A percentile compares a stretch with the other conserved stretches of the same genome.
Evolutionary conservation across 2,113 vertebrate species (phyloP).

Genomic region (Actenoides hombroni): DNA sequence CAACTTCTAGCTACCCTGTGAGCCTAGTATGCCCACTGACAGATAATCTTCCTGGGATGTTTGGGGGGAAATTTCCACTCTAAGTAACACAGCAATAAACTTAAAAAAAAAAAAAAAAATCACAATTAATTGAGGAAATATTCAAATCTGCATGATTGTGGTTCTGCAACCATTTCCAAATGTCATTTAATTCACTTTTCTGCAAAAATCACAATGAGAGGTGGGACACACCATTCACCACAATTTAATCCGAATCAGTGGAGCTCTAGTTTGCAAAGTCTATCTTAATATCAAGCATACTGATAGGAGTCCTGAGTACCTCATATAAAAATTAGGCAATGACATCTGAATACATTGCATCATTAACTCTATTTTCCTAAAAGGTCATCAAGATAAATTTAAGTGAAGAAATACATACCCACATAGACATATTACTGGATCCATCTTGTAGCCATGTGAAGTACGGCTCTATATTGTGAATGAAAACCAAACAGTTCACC

Average conservation of each 20-base stretch:
- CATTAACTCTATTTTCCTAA: neutral
- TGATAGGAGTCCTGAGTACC: neutral
- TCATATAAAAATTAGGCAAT: neutral
- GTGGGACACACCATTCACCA: neutral
- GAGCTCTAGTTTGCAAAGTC: neutral
- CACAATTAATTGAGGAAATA: neutral
- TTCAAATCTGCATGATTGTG: neutral
- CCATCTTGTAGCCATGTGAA: neutral
- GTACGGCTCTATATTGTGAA: neutral
- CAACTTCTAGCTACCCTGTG: neutral
- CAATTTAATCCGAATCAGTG: neutral
- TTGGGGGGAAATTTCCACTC: neutral
- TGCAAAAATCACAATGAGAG: neutral
- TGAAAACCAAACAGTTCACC: neutral
- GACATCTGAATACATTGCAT: neutral
- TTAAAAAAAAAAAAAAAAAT: neutral
- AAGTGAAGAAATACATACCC: neutral
- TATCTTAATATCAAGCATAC: neutral
- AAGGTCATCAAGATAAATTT: neutral
- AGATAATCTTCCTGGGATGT: neutral
- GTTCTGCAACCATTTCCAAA: no score
- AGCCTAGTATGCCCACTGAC: neutral
- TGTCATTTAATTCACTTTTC: neutral
- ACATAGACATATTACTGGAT: neutral
- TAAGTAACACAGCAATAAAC: neutral